phyloP scores from a whole-genome alignment of 2,113 vertebrate species.

The Capreolus pygargus region DNA sequence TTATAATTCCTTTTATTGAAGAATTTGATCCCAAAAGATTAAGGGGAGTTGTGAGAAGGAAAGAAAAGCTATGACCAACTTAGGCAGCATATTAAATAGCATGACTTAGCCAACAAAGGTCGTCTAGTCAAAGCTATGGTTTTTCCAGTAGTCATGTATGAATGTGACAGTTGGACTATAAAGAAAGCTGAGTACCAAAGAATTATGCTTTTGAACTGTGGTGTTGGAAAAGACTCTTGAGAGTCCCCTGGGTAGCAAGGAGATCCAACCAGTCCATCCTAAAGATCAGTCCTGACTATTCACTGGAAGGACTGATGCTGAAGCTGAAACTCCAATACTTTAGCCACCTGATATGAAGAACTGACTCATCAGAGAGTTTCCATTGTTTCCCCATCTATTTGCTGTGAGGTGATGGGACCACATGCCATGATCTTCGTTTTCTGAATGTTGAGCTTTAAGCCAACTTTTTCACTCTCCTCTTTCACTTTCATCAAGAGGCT shows the following conservation, averaged over 20 bases:
- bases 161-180: neutral
- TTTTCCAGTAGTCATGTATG: neutral
- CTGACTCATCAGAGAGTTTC: neutral
- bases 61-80: neutral
- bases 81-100: neutral
- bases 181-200: neutral
- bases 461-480: neutral
- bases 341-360: neutral
- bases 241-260: neutral
- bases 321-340: neutral
- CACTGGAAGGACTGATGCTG: neutral
- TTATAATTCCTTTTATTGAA: neutral
- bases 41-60: no score
- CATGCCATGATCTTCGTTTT: neutral
- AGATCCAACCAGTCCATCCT: neutral
- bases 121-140: neutral
- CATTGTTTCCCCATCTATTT: neutral
- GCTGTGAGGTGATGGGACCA: neutral
- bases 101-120: neutral
- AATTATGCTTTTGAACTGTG: neutral
- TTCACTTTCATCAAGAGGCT: neutral
- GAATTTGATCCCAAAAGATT: neutral
- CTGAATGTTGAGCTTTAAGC: neutral
- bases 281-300: neutral
- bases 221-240: neutral